A percentile compares a stretch with the other conserved stretches of the same genome.
These are phyloP conservation scores for Gadopsis marmoratus DNA, from an alignment of 2,797 vertebrate species.

Conservation along the genomic window DNA sequence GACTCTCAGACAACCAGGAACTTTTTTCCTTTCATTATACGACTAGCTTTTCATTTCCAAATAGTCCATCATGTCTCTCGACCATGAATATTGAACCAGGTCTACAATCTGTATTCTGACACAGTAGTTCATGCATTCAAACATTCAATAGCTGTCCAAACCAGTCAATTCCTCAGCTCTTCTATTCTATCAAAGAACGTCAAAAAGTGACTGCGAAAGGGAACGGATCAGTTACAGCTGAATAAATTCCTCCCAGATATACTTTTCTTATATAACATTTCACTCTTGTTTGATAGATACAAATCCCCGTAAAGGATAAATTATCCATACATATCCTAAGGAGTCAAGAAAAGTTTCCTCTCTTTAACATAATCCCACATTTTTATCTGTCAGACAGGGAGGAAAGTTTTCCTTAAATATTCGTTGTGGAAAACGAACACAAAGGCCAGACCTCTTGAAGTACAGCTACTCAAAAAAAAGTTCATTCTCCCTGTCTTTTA, in stretches of 20 bases:
- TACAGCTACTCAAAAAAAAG: conserved; percentile 3
- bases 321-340: conserved; percentile 70
- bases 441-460: conserved; percentile 43
- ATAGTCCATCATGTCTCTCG: conserved; percentile 59
- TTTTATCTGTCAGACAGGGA: conserved; percentile 68
- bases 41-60: conserved; percentile 53
- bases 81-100: conserved; percentile 66
- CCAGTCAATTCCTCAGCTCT: conserved; percentile 71
- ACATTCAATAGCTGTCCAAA: conserved; percentile 69
- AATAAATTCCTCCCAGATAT: conserved; percentile 74
- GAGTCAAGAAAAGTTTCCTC: conserved; percentile 72
- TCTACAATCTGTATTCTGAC: conserved; percentile 63
- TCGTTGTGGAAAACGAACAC: conserved; percentile 57
- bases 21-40: conserved; percentile 19
- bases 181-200: conserved; percentile 73
- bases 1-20: conserved; percentile 8
- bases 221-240: conserved; percentile 78
- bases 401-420: conserved; percentile 60
- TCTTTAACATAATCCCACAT: conserved; percentile 80
- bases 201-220: conserved; percentile 69
- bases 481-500: neutral
- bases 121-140: conserved; percentile 61
- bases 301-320: conserved; percentile 81
- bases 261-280: conserved; percentile 83
- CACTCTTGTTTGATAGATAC: conserved; percentile 79